Conservation (phyloP, 1,140 invertebrate species). For the Scaptomyza graminum region DNA sequence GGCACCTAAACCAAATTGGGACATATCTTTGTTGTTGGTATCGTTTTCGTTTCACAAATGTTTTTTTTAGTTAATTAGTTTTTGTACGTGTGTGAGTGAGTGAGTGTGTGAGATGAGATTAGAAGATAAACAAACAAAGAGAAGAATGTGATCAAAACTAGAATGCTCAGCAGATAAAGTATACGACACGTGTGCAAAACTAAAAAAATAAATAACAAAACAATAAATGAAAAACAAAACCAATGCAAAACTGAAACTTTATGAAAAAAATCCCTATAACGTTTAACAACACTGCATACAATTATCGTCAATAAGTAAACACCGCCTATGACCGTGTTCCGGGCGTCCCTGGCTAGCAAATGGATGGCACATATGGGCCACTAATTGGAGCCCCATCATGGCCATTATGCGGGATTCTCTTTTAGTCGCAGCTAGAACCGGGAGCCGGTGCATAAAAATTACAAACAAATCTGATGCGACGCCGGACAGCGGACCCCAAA, state of each 20-base stretch:
- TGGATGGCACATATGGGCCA: constrained; percentile 52
- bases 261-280: background rate
- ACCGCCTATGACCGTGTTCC: background rate
- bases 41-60: background rate
- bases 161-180: constrained; percentile 29
- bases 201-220: background rate
- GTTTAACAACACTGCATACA: constrained; percentile 15
- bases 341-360: constrained; percentile 16
- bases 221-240: background rate
- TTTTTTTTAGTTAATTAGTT: constrained; percentile 1
- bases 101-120: constrained; percentile 9
- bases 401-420: constrained; percentile 61
- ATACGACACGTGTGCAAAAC: constrained; percentile 13
- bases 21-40: constrained; percentile 86
- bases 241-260: background rate
- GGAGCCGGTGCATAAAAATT: constrained; percentile 35
- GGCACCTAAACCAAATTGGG: constrained; percentile 90
- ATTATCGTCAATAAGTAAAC: constrained; percentile 25
- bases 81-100: background rate
- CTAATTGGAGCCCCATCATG: constrained; percentile 56
- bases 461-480: constrained; percentile 57
- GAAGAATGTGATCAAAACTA: constrained; percentile 34
- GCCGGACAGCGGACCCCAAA: constrained; percentile 8
- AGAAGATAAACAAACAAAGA: constrained; percentile 33
- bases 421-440: background rate